Conservation (phyloP, 1,140 invertebrate species). For the roundworm (Caenorhabditis elegans) region DNA sequence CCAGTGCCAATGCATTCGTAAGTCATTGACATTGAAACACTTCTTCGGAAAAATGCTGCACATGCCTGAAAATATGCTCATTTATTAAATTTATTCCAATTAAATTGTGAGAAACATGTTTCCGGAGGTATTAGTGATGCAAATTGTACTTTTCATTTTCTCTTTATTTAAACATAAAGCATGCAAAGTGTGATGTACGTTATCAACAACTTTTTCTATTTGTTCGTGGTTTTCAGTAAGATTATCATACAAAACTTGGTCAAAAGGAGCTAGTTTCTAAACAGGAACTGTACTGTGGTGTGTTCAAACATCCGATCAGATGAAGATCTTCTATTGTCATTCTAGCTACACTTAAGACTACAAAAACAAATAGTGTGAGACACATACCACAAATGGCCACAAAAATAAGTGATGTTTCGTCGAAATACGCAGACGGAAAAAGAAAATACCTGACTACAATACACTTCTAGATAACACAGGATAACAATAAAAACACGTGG, state of each 20-base stretch:
- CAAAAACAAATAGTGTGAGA: no score
- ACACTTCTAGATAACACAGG: no score
- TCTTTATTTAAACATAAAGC: background rate
- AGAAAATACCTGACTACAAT: no score
- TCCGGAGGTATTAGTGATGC: constrained; percentile 8
- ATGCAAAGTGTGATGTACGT: background rate
- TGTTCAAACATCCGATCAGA: background rate
- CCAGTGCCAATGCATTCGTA: constrained; percentile 37
- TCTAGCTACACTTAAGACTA: background rate
- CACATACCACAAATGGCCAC: no score
- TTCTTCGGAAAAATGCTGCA: constrained; percentile 47
- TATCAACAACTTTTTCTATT: constrained; percentile 8
- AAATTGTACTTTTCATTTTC: background rate
- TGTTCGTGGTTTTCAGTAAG: background rate
- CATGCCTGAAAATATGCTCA: constrained; percentile 35
- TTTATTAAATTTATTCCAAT: background rate
- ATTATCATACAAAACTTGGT: background rate
- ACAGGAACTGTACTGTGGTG: background rate
- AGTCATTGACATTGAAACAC: constrained; percentile 47
- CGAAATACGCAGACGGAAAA: no score
- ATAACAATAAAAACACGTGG: no score
- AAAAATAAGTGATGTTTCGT: no score
- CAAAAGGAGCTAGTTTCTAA: background rate
- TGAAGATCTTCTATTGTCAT: background rate
- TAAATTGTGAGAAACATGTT: no score